Evolutionary conservation across 2,888 invertebrate species (phyloP).

Genomic region (Litoditis marina): DNA sequence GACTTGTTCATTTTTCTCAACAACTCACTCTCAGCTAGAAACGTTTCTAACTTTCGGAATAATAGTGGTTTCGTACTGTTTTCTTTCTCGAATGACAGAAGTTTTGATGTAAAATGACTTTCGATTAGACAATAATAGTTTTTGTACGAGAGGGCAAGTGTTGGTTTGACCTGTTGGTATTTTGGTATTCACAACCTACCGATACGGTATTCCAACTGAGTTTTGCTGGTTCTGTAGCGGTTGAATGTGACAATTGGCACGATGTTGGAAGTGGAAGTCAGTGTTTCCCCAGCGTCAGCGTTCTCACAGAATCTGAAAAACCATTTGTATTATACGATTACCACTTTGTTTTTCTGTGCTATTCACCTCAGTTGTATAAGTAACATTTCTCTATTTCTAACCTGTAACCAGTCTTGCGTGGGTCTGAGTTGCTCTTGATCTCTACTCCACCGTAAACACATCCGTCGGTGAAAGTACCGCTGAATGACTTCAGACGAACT

Average conservation of each 20-base stretch:
- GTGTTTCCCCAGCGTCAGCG: constrained; percentile 24
- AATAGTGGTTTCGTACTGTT: too few species aligned
- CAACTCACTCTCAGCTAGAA: too few species aligned
- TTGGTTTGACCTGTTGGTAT: too few species aligned
- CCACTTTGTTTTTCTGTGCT: neutral
- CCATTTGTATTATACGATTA: too few species aligned
- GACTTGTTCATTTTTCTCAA: too few species aligned
- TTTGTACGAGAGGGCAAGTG: too few species aligned
- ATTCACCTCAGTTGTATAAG: neutral
- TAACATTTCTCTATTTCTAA: too few species aligned
- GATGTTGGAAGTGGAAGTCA: constrained; percentile 26
- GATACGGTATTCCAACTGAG: constrained; percentile 20
- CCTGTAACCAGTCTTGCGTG: constrained; percentile 41
- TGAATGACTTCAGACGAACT: constrained; percentile 33
- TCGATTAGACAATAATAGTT: too few species aligned
- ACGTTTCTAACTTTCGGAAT: too few species aligned
- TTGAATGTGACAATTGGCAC: constrained; percentile 42
- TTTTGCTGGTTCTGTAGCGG: constrained; percentile 30
- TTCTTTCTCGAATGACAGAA: too few species aligned
- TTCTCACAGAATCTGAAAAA: constrained; percentile 35
- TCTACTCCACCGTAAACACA: constrained; percentile 56
- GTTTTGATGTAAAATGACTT: too few species aligned
- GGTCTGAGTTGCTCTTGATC: constrained; percentile 43
- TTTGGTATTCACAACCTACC: too few species aligned
- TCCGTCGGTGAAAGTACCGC: constrained; percentile 41